Conservation (phyloP, 2,888 invertebrate species). For the Pachydiplax longipennis region DNA sequence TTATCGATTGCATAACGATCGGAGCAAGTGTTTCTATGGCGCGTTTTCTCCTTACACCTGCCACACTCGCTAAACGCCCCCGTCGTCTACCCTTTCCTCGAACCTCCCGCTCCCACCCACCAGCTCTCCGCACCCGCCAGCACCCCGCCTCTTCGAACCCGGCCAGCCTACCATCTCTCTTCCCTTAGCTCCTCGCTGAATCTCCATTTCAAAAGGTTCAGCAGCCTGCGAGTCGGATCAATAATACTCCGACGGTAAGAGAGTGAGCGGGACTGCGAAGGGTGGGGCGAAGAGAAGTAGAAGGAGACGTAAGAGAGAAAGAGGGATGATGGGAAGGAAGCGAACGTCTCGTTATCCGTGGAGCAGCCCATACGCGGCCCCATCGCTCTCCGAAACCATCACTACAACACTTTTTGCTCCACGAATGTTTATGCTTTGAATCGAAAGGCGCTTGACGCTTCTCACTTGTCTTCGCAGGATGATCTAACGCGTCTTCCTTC, state of each 20-base stretch:
- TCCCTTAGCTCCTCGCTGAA: conserved; percentile 61
- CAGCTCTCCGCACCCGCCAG: background rate
- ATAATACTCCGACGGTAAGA: conserved; percentile 43
- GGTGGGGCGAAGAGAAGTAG: background rate
- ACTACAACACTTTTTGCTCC: background rate
- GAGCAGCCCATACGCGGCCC: background rate
- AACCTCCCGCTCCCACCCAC: background rate
- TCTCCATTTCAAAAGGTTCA: conserved; percentile 59
- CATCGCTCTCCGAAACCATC: background rate
- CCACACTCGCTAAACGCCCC: conserved; percentile 32
- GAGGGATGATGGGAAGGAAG: background rate
- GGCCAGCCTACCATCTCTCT: conserved; percentile 48
- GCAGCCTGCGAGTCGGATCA: conserved; percentile 36
- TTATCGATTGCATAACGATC: conserved; percentile 35
- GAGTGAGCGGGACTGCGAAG: background rate
- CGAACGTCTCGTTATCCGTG: background rate
- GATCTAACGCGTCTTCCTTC: too few species aligned
- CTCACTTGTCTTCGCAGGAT: too few species aligned
- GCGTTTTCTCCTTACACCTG: conserved; percentile 37
- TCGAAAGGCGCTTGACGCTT: too few species aligned
- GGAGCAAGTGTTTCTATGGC: conserved; percentile 37
- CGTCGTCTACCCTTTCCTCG: conserved; percentile 16
- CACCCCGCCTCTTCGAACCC: background rate
- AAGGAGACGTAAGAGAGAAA: background rate
- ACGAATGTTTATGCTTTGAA: too few species aligned